Percentiles rank a stretch among this genome's conserved stretches.
Evolutionary conservation across 2,113 vertebrate genomes (phyloP).

Genomic region (Pogona vitticeps): DNA sequence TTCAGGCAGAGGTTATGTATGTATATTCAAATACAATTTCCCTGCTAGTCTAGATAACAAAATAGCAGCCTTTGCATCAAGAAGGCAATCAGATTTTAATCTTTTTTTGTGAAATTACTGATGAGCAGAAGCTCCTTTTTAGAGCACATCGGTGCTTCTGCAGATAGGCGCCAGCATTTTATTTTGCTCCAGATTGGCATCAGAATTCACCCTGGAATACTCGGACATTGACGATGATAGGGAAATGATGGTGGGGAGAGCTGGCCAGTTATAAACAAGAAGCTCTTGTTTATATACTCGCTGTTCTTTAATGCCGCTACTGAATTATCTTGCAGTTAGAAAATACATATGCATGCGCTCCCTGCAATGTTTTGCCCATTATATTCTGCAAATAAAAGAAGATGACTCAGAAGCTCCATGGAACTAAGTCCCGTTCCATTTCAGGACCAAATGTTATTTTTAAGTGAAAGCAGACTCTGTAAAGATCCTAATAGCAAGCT

Average conservation of each 20-base stretch:
- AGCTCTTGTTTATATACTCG: constrained; percentile 60
- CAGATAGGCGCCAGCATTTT: constrained; percentile 56
- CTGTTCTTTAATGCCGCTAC: constrained; percentile 54
- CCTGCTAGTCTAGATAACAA: constrained; percentile 30
- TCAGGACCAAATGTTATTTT: constrained; percentile 68
- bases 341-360: not conserved
- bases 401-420: not conserved
- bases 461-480: not conserved
- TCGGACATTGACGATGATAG: constrained; percentile 43
- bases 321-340: constrained; percentile 69
- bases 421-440: constrained; percentile 30
- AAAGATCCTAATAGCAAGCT: too few relatives aligned
- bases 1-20: constrained; percentile 16
- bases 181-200: constrained; percentile 13
- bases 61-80: constrained; percentile 23
- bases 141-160: constrained; percentile 38
- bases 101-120: constrained; percentile 53
- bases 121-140: constrained; percentile 19
- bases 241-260: constrained; percentile 60
- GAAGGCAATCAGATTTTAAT: constrained; percentile 59
- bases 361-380: too few relatives aligned
- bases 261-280: constrained; percentile 66
- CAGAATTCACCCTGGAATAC: constrained; percentile 32
- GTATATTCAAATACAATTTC: constrained; percentile 16
- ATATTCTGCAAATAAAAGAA: too few relatives aligned